phyloP scores from a whole-genome alignment of 2,113 vertebrate species.

The Rhipidura dahli region DNA sequence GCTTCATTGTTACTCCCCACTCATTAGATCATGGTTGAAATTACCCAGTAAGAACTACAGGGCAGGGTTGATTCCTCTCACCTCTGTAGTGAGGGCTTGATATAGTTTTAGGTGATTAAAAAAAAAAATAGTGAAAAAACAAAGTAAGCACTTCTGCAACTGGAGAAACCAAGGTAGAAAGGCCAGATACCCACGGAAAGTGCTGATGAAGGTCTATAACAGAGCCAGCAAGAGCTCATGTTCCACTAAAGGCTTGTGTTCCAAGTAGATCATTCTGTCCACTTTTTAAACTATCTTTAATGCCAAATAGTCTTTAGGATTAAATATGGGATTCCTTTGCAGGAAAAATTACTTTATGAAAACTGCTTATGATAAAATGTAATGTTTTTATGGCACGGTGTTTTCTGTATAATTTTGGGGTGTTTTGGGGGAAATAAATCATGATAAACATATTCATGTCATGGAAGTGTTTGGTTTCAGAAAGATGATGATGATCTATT shows the following conservation, averaged over 20 bases:
- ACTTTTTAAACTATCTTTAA: not conserved
- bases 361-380: not conserved
- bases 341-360: not conserved
- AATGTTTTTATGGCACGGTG: not conserved
- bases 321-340: not conserved
- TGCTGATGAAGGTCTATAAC: not conserved
- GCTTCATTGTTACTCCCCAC: too few relatives aligned
- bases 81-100: not conserved
- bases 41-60: not conserved
- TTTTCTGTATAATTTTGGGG: not conserved
- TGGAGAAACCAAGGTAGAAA: not conserved
- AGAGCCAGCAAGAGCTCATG: rapidly evolving
- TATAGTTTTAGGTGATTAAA: not conserved
- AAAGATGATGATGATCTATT: not conserved
- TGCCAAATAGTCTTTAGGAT: not conserved
- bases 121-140: not conserved
- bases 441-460: not conserved
- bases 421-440: not conserved
- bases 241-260: not conserved
- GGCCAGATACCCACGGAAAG: not conserved
- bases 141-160: not conserved
- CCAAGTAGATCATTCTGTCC: not conserved
- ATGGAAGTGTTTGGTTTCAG: not conserved
- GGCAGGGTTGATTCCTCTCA: not conserved
- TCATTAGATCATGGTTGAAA: conserved; percentile 50